These are phyloP conservation scores for Oryzias dopingdopingensis DNA, from an alignment of 2,797 vertebrate genomes.

Conservation along the genomic window DNA sequence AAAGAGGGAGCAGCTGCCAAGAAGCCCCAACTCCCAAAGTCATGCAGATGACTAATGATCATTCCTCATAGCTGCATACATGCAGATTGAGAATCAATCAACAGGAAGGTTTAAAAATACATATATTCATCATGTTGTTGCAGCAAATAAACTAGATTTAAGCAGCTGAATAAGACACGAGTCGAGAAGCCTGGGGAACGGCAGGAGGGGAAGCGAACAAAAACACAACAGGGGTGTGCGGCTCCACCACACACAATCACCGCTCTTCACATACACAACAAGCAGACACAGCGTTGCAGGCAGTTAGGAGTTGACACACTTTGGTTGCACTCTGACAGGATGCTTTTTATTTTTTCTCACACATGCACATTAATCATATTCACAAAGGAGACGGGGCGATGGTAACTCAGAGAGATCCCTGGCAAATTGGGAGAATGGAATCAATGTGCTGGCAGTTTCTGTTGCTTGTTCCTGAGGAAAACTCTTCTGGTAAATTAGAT, in stretches of 20 bases:
- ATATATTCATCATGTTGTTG: constrained; percentile 24
- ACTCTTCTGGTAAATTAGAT: background rate
- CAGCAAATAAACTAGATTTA: constrained; percentile 24
- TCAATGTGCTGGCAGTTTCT: background rate
- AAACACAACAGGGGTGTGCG: constrained; percentile 32
- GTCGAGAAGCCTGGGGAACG: constrained; percentile 36
- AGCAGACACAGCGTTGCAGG: constrained; percentile 10
- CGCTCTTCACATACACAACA: constrained; percentile 1
- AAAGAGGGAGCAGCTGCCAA: constrained; percentile 3
- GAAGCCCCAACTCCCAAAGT: constrained; percentile 6
- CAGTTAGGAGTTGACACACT: constrained; percentile 4
- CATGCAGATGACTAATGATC: constrained; percentile 27
- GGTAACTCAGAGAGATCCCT: constrained; percentile 43
- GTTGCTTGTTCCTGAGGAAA: too few relatives aligned
- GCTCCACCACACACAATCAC: constrained; percentile 43
- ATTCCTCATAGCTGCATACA: constrained; percentile 10
- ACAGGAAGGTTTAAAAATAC: constrained; percentile 9
- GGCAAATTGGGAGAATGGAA: background rate
- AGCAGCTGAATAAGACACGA: constrained; percentile 27
- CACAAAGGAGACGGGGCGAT: constrained; percentile 18
- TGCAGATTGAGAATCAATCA: background rate
- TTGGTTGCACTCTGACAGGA: constrained; percentile 30
- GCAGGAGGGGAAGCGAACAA: constrained; percentile 31
- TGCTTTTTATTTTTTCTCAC: constrained; percentile 8
- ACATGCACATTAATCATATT: constrained; percentile 6